Conservation (phyloP, 2,113 vertebrate species). For the Motacilla alba region DNA sequence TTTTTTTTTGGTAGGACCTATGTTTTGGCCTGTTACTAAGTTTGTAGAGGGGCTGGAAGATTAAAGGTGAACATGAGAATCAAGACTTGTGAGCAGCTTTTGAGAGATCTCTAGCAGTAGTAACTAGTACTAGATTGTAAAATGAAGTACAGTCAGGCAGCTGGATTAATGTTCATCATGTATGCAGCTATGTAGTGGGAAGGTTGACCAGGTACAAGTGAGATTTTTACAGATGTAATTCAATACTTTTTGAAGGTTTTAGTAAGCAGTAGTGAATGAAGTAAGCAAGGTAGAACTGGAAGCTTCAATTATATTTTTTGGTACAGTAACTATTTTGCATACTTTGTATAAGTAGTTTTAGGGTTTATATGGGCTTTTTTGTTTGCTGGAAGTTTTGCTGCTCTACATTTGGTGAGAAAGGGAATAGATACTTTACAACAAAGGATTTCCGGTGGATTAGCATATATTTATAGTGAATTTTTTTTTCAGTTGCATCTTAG, state of each 20-base stretch:
- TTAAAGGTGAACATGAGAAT: background rate
- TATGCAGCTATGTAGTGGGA: background rate
- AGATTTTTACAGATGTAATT: background rate
- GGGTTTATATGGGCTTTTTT: background rate
- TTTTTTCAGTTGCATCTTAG: background rate
- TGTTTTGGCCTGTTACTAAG: background rate
- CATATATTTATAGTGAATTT: background rate
- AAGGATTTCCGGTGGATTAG: background rate
- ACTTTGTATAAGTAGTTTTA: background rate
- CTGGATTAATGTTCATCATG: background rate
- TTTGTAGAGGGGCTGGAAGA: background rate
- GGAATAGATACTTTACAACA: background rate
- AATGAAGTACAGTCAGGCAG: background rate
- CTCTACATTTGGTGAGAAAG: background rate
- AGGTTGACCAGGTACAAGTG: background rate
- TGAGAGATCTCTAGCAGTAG: background rate
- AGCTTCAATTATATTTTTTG: background rate
- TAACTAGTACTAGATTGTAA: background rate
- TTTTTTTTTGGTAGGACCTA: background rate
- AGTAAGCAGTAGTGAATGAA: background rate
- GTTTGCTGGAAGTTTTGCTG: background rate
- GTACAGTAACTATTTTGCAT: background rate
- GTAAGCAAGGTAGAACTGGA: background rate
- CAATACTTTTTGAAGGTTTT: background rate
- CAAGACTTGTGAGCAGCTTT: background rate